Evolutionary conservation across 2,113 vertebrate species (phyloP), one percentile per base, ranked within the genome.

Genomic region (Pipa parva): DNA sequence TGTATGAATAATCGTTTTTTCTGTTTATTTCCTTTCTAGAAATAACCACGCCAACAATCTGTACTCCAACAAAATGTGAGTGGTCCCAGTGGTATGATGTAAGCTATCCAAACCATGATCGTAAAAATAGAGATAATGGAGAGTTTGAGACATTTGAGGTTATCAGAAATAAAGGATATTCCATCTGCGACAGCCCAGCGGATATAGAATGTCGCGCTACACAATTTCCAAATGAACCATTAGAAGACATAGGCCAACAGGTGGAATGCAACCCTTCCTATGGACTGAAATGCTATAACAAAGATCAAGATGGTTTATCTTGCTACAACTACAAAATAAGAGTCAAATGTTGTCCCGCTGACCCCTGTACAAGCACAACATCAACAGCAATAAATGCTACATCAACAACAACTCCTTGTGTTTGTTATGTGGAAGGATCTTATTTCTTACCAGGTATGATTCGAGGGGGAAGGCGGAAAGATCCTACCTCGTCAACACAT

Each of bases 301-400:
- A 20, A 0, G 74, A 88, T n/a, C 84, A 90, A 62, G 3, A 0
- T 2, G 39, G 71, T n/a, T 17, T 17, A 0, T 11, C 52, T 0
- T 90, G 88, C 54, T 46, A 75, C 15, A 77, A 90, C 26, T 90
- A 87, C 0, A 61, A 88, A 64, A 49, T 88, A 8, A 78, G 76
- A 20, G 11, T 87, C 4, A 61, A 17, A 1, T 90, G 88, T 45
- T 90, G 88, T 5, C 63, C 5, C 0, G 75, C 76, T 0, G 0
- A 18, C 26, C 71, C 85, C 4, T 90, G 87, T 2, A 65, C 64
- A 7, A 73, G 71, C 59, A 49, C 15, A 4, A 50, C 31, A 9
- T 13, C 56, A 39, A 54, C 4, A 17, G 11, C 42, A 3, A 25
- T 26, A 28, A 1, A 21, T 5, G 62, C 36, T 3, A 74, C 66